phyloP scores from a whole-genome alignment of 2,888 invertebrate species.

The Eretmocerus hayati region DNA sequence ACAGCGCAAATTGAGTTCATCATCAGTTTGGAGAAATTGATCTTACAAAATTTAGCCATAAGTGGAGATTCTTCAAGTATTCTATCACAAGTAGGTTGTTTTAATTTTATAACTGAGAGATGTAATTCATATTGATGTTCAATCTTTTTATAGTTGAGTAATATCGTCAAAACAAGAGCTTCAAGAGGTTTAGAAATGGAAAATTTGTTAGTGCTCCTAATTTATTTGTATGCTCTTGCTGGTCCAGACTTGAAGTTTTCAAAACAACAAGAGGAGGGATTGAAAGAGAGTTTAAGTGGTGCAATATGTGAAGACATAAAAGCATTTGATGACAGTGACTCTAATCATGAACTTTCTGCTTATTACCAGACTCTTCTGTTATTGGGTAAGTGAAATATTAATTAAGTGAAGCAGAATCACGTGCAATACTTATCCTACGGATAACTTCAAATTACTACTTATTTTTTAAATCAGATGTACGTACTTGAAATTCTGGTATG shows the following conservation, averaged over 20 bases:
- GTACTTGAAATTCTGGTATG: too few species aligned
- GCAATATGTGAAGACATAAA: constrained; percentile 56
- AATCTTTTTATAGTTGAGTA: constrained; percentile 49
- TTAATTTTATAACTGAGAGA: constrained; percentile 49
- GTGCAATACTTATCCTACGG: too few species aligned
- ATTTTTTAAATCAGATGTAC: too few species aligned
- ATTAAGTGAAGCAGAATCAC: too few species aligned
- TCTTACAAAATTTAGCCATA: constrained; percentile 46
- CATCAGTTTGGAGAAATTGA: constrained; percentile 57
- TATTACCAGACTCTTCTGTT: constrained; percentile 38
- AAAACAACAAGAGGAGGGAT: constrained; percentile 49
- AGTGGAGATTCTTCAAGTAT: constrained; percentile 52
- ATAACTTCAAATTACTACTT: too few species aligned
- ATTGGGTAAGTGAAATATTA: constrained; percentile 27
- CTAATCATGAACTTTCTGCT: constrained; percentile 30
- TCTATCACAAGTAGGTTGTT: constrained; percentile 33
- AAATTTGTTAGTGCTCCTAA: constrained; percentile 54
- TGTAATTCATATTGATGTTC: constrained; percentile 33
- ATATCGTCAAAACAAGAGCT: constrained; percentile 53
- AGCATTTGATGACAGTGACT: constrained; percentile 31
- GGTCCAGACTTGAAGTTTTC: constrained; percentile 55
- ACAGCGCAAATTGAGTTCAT: constrained; percentile 54
- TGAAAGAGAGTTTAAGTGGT: constrained; percentile 50
- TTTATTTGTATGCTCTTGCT: constrained; percentile 57
- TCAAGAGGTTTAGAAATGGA: constrained; percentile 52